Base-by-base conservation (phyloP, 2,888 invertebrate species). In the Noctua fimbriata region DNA sequence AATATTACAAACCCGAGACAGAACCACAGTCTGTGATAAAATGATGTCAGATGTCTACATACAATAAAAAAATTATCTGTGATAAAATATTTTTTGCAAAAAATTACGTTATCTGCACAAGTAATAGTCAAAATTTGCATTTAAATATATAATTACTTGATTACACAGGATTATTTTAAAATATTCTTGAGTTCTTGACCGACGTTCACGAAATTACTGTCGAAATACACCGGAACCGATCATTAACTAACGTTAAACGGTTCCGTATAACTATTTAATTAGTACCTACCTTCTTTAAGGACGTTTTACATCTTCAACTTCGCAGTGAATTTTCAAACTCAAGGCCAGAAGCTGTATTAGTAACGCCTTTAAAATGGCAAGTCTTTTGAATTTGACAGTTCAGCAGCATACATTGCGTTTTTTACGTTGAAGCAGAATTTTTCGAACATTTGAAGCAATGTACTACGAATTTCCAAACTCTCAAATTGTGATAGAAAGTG, bases 231-330 rank as follows among this genome's bases (percentile, higher is more conserved):
- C 77, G 32, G 77, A 77, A 78, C 58, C 49, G 58, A 78, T n/a
- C n/a, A 41, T 78, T 49, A 55, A 18, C 9, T 9, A 78, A 60
- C 41, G 24, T 24, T 32, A n/a, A 28, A 32, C 47, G 67, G 78
- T 78, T 78, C 78, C 78, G 78, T 78, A 77, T 44, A 49, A 7
- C 6, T 52, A 63, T 73, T 63, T 44, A 58, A 21, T 60, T 21
- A 44, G 58, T 44, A 28, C 32, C 65, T 44, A 28, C 32, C 65
- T 65, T 36, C 65, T 32, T 65, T 44, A 28, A 75, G 36, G 36
- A 75, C 1, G 60, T 74, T 21, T 47, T 5, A 49, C 10, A 6
- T 36, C n/a, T 47, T 55, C 7, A 44, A 55, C 2, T 28, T 7
- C 32, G 44, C 32, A 32, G 47, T 3, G 21, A 28, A 21, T 47